Percentiles rank a stretch among this genome's conserved stretches.
phyloP scores from a whole-genome alignment of 2,113 vertebrate species.

The Noctilio leporinus region DNA sequence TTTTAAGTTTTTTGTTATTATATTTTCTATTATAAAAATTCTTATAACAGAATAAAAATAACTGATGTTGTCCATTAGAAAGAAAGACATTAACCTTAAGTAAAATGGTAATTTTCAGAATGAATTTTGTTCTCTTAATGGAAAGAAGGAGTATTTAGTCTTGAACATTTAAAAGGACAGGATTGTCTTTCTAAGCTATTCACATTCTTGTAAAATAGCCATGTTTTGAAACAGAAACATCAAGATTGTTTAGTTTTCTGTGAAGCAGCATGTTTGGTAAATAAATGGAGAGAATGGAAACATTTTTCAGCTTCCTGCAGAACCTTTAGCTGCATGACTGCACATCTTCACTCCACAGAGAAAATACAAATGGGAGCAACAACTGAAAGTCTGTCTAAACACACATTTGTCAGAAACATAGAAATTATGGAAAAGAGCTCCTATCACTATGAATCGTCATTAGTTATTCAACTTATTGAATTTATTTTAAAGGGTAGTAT shows the following conservation, averaged over 20 bases:
- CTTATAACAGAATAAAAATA: background rate
- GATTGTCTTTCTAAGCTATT: slow-evolving; percentile 45
- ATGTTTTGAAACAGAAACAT: slow-evolving; percentile 41
- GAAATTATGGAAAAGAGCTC: background rate
- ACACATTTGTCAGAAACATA: background rate
- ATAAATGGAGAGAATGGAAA: slow-evolving; percentile 32
- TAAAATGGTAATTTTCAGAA: background rate
- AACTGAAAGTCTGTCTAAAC: background rate
- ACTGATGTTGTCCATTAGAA: background rate
- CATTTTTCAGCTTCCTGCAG: slow-evolving; percentile 20
- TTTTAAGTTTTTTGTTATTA: slow-evolving; percentile 27
- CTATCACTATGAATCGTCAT: background rate
- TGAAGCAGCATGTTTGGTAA: slow-evolving; percentile 56
- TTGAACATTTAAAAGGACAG: background rate
- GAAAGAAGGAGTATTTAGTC: background rate
- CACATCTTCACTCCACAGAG: slow-evolving; percentile 33
- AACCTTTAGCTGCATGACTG: background rate
- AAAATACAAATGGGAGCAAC: slow-evolving; percentile 50
- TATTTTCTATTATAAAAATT: background rate
- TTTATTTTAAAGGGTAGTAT: background rate
- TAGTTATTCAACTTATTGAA: background rate
- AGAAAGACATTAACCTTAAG: background rate
- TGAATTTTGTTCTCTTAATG: background rate
- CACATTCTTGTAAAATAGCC: slow-evolving; percentile 43
- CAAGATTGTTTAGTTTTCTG: slow-evolving; percentile 26